phyloP scores from a whole-genome alignment of 2,888 invertebrate species.

The Dysmachus trigonus region DNA sequence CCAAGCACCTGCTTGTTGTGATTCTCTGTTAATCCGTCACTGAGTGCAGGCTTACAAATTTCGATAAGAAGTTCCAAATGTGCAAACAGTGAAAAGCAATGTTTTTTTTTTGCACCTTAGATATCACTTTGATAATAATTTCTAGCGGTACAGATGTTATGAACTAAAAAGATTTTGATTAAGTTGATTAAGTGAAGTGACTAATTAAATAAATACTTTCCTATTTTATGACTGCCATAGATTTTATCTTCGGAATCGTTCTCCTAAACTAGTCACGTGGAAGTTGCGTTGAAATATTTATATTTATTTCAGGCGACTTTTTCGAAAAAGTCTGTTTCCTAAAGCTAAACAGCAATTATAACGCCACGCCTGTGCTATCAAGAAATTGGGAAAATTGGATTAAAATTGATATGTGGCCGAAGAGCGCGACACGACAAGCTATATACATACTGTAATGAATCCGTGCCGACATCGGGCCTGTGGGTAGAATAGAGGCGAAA shows the following conservation, averaged over 20 bases:
- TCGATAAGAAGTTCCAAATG: too few species aligned
- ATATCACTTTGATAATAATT: too few species aligned
- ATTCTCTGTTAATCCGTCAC: too few species aligned
- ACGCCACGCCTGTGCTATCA: not conserved
- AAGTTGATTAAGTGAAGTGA: not conserved
- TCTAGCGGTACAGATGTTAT: too few species aligned
- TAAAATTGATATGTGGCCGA: not conserved
- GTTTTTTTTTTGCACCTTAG: too few species aligned
- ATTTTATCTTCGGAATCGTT: not conserved
- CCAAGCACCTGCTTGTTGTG: too few species aligned
- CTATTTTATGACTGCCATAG: not conserved
- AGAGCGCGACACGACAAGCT: not conserved
- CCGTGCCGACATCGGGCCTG: not conserved
- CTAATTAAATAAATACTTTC: not conserved
- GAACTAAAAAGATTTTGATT: not conserved
- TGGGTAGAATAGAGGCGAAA: not conserved
- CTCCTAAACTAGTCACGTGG: not conserved
- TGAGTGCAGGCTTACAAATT: too few species aligned
- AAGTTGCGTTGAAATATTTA: not conserved
- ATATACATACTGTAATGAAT: not conserved
- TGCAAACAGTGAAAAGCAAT: too few species aligned
- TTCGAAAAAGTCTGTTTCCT: not conserved
- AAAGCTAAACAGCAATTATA: not conserved
- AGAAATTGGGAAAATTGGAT: conserved; percentile 1
- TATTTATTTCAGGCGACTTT: not conserved